Evolutionary conservation across 2,797 vertebrate genomes (phyloP).

Genomic region (Peromyscus attwateri): DNA sequence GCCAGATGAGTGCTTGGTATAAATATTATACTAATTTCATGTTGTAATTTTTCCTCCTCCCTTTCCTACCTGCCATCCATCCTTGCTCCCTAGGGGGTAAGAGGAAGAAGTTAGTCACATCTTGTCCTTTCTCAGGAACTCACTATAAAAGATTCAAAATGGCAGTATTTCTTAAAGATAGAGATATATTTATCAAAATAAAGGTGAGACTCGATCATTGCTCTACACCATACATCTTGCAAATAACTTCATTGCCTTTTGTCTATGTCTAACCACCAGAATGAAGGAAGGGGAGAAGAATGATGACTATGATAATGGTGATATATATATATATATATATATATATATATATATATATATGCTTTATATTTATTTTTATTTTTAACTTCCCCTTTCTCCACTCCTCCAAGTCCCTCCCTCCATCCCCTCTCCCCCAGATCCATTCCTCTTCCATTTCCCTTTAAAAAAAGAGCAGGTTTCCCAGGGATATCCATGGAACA

Average conservation of each 20-base stretch:
- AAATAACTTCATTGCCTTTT: background rate
- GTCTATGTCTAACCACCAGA: background rate
- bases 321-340: no score
- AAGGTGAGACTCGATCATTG: background rate
- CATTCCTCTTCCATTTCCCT: no score
- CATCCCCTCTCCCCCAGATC: no score
- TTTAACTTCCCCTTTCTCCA: no score
- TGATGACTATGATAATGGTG: background rate
- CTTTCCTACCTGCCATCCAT: background rate
- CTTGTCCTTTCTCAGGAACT: background rate
- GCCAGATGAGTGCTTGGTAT: background rate
- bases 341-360: no score
- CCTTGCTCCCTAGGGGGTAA: background rate
- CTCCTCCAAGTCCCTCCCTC: no score
- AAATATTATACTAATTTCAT: background rate
- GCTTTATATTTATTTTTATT: no score
- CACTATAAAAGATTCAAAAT: background rate
- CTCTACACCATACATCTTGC: background rate
- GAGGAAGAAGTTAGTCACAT: background rate
- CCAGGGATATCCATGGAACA: no score
- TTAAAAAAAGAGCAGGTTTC: no score
- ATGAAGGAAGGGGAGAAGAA: background rate
- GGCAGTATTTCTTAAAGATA: background rate
- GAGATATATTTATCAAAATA: background rate
- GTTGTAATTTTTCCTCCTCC: background rate